Conservation (phyloP, 2,888 invertebrate genomes). For the Phania funesta region DNA sequence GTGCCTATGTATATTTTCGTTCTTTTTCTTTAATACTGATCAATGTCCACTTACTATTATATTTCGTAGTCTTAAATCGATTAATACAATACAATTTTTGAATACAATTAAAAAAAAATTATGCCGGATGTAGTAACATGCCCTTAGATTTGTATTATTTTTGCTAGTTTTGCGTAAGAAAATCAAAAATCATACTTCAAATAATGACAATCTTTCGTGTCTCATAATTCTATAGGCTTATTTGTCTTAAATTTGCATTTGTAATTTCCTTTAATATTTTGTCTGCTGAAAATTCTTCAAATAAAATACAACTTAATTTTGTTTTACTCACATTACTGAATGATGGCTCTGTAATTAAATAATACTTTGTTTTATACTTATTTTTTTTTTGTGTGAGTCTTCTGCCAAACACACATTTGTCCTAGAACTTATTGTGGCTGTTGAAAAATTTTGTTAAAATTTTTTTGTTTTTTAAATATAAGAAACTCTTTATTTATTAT, state of each 20-base stretch:
- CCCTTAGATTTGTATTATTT: conserved; percentile 5
- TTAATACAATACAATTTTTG: background rate
- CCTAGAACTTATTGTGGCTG: conserved; percentile 42
- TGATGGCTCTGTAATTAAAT: conserved; percentile 27
- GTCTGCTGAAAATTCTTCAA: background rate
- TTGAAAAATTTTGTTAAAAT: conserved; percentile 15
- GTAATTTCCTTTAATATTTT: conserved; percentile 19
- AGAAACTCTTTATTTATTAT: background rate
- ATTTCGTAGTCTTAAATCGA: background rate
- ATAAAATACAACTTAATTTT: background rate
- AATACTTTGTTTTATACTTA: conserved; percentile 25
- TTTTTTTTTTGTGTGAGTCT: background rate
- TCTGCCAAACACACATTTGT: conserved; percentile 14
- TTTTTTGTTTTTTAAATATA: background rate
- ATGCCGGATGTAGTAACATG: conserved; percentile 6
- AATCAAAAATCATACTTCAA: background rate
- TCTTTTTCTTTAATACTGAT: background rate
- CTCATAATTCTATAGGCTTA: background rate
- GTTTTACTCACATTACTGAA: background rate
- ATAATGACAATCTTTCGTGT: background rate
- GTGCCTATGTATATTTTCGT: too few relatives aligned
- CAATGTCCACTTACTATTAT: too few relatives aligned
- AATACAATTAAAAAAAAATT: background rate
- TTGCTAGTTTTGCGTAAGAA: background rate
- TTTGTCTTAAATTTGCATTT: conserved; percentile 27